These are phyloP conservation scores for Philonicus albiceps DNA, from an alignment of 2,888 invertebrate genomes.

Conservation along the genomic window DNA sequence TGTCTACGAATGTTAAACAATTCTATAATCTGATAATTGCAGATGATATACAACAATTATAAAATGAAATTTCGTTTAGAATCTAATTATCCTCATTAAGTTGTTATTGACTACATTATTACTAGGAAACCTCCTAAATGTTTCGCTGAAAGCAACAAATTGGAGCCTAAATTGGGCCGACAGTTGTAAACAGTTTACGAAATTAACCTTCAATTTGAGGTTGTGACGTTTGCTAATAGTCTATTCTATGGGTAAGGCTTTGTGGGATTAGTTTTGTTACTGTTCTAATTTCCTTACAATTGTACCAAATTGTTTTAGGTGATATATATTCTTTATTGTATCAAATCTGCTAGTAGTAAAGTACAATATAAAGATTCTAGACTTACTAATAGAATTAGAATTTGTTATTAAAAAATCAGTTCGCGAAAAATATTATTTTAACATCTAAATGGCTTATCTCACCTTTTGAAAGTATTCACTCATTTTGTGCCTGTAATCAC, in stretches of 20 bases:
- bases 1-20: background rate
- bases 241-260: background rate
- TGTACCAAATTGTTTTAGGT: background rate
- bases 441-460: background rate
- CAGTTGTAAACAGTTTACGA: background rate
- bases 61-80: background rate
- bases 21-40: background rate
- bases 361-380: background rate
- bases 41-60: background rate
- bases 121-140: background rate
- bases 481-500: background rate
- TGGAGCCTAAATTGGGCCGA: background rate
- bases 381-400: background rate
- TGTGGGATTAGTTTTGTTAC: background rate
- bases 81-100: background rate
- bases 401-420: background rate
- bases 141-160: background rate
- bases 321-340: background rate
- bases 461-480: background rate
- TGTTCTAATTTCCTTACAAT: background rate
- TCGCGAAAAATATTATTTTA: background rate
- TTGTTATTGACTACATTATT: background rate
- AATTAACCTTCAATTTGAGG: background rate
- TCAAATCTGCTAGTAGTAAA: background rate
- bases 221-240: background rate